Conservation (phyloP, 2,113 vertebrate species). For the Naja naja region DNA sequence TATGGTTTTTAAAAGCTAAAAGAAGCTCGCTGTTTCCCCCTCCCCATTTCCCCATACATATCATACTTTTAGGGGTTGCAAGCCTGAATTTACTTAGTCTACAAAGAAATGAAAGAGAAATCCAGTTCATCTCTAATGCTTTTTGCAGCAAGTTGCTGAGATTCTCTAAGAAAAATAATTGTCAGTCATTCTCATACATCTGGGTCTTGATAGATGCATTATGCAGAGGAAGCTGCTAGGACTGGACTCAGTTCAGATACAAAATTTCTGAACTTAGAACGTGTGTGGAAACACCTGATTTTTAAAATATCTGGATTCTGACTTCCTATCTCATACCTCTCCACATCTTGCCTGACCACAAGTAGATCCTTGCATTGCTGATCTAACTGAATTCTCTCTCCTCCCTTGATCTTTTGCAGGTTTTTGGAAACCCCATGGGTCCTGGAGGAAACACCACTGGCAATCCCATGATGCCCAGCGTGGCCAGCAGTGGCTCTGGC, state of each 20-base stretch:
- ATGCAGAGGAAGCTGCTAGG: too few relatives aligned
- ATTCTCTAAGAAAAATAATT: neutral
- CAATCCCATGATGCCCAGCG: constrained; percentile 78
- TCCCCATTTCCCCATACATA: neutral
- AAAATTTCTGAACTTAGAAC: neutral
- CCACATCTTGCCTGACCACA: neutral
- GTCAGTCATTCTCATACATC: too few relatives aligned
- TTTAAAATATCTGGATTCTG: neutral
- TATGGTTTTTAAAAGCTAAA: neutral
- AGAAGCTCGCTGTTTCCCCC: neutral
- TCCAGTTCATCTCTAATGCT: neutral
- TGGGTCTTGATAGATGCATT: neutral
- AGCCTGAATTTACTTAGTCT: neutral
- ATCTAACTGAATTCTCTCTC: neutral
- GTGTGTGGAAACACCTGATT: too few relatives aligned
- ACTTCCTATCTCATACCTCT: neutral
- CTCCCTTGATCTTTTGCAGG: constrained; percentile 64
- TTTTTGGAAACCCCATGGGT: constrained; percentile 87
- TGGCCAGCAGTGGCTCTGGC: constrained; percentile 79
- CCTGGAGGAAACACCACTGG: constrained; percentile 85
- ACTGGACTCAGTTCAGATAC: neutral
- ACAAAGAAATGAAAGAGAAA: neutral
- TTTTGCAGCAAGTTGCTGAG: neutral
- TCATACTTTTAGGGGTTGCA: neutral
- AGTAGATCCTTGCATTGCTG: neutral